Evolutionary conservation across 2,797 vertebrate genomes (phyloP).

Genomic region (Sebastes glaucus): DNA sequence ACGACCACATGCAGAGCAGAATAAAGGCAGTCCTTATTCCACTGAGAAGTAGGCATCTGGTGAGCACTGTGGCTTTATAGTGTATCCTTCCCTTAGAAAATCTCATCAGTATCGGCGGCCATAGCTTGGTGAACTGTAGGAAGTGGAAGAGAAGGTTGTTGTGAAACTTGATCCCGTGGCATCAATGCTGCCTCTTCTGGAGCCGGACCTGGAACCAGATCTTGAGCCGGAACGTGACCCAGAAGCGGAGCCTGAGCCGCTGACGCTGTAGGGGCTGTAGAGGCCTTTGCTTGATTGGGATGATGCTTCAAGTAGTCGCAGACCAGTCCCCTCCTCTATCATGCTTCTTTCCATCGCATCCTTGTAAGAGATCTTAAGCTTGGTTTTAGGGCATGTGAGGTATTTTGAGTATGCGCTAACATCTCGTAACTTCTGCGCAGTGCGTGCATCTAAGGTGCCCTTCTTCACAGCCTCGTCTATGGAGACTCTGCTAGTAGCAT

Average conservation of each 20-base stretch:
- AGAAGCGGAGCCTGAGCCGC: slow-evolving; percentile 89
- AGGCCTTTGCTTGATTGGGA: slow-evolving; percentile 97
- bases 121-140: slow-evolving; percentile 91
- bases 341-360: slow-evolving; percentile 98
- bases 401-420: slow-evolving; percentile 94
- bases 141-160: slow-evolving; percentile 91
- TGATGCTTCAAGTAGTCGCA: slow-evolving; percentile 93
- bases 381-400: slow-evolving; percentile 98
- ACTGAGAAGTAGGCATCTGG: slow-evolving; percentile 81
- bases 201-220: slow-evolving; percentile 91
- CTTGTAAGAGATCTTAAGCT: slow-evolving; percentile 98
- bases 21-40: slow-evolving; percentile 68
- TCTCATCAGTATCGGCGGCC: slow-evolving; percentile 86
- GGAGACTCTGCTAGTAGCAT: slow-evolving; percentile 84
- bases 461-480: slow-evolving; percentile 93
- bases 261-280: slow-evolving; percentile 96
- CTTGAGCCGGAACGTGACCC: slow-evolving; percentile 93
- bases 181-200: slow-evolving; percentile 94
- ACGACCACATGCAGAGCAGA: slow-evolving; percentile 90
- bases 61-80: slow-evolving; percentile 69
- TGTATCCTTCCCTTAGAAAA: slow-evolving; percentile 61
- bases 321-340: slow-evolving; percentile 91
- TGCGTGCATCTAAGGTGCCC: slow-evolving; percentile 91
- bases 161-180: slow-evolving; percentile 92
- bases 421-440: slow-evolving; percentile 94